phyloP scores from a whole-genome alignment of 2,797 vertebrate genomes.

The Melanitta fusca region DNA sequence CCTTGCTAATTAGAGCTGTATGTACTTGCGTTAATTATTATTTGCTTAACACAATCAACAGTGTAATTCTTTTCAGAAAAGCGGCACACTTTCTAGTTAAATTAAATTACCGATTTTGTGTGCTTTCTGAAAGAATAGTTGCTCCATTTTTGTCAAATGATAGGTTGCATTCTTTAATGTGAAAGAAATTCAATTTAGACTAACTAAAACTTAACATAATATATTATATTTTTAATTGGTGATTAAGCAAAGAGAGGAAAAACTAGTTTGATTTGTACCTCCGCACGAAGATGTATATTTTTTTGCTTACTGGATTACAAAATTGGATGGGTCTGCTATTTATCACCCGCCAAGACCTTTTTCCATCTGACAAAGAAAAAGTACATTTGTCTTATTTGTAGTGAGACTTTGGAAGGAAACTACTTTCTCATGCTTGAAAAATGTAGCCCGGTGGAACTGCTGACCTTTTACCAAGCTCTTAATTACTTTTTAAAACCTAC shows the following conservation, averaged over 20 bases:
- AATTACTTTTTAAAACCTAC: not conserved
- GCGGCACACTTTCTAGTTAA: constrained; percentile 61
- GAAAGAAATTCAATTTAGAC: constrained; percentile 45
- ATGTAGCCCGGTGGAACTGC: not conserved
- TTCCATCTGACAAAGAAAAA: not conserved
- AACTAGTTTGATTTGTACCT: not conserved
- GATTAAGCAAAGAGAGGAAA: not conserved
- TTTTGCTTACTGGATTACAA: not conserved
- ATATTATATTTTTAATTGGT: constrained; percentile 46
- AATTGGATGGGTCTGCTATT: constrained; percentile 12
- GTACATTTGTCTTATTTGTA: not conserved
- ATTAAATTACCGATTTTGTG: constrained; percentile 60
- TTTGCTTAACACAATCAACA: constrained; percentile 80
- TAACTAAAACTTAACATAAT: constrained; percentile 23
- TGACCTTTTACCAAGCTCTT: constrained; percentile 13
- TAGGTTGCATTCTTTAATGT: constrained; percentile 38
- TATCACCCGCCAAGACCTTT: constrained; percentile 34
- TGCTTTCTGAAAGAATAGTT: constrained; percentile 62
- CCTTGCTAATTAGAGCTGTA: constrained; percentile 80
- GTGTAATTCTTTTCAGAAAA: constrained; percentile 77
- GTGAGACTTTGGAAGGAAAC: not conserved
- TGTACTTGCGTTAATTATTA: constrained; percentile 82
- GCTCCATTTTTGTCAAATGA: constrained; percentile 60
- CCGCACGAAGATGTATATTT: not conserved
- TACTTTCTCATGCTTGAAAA: not conserved